A percentile compares a stretch with the other conserved stretches of the same genome.
Evolutionary conservation across 1,140 invertebrate species (phyloP).

Genomic region (Papilio aristodemus): DNA sequence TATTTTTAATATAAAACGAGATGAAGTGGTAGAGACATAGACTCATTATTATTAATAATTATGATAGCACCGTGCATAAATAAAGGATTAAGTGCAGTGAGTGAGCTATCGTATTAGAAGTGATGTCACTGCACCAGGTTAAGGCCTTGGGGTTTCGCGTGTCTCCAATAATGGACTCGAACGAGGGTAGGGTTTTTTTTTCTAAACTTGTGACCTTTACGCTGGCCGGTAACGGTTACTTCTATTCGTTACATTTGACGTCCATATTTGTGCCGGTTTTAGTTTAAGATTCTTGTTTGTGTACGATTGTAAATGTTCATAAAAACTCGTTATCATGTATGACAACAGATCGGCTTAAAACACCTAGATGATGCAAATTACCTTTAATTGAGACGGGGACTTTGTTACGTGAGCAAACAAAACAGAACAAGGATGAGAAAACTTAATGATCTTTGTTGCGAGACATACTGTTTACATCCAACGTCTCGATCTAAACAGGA

Average conservation of each 20-base stretch:
- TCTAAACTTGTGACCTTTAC: conserved; percentile 16
- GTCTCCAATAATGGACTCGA: not conserved
- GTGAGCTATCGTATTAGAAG: not conserved
- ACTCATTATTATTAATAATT: too few species aligned
- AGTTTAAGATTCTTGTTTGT: not conserved
- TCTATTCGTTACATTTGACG: not conserved
- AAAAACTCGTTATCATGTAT: not conserved
- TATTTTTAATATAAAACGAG: too few species aligned
- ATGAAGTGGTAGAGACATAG: too few species aligned
- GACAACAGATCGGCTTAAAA: too few species aligned
- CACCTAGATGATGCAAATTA: not conserved
- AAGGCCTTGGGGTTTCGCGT: conserved; percentile 23
- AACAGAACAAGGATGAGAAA: not conserved
- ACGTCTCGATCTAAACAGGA: conserved; percentile 14
- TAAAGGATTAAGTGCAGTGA: conserved; percentile 18
- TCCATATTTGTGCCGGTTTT: conserved; percentile 6
- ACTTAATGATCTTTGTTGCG: not conserved
- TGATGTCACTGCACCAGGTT: conserved; percentile 1
- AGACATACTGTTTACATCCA: not conserved
- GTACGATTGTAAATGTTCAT: not conserved
- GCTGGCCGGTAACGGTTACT: not conserved
- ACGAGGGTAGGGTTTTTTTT: conserved; percentile 12
- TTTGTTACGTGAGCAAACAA: not conserved
- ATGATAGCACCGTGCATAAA: not conserved
- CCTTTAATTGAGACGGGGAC: not conserved